phyloP scores from a whole-genome alignment of 53 echinoderm and acorn worm genomes.

The Arbacia lixula region DNA sequence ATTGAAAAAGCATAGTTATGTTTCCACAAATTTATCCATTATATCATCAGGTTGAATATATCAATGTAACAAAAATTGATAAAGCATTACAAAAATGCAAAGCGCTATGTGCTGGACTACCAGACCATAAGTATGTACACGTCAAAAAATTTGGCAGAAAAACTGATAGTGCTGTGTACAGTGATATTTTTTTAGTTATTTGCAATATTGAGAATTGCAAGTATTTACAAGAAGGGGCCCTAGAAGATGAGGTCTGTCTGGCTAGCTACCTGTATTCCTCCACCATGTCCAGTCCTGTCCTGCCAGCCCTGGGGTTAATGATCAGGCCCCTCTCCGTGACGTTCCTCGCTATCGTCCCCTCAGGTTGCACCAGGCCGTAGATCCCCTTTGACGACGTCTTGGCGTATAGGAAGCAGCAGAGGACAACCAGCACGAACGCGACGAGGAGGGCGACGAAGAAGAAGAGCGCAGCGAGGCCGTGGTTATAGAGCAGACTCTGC shows the following conservation, averaged over 20 bases:
- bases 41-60: too few relatives aligned
- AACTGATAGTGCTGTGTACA: too few relatives aligned
- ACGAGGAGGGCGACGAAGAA: conserved; percentile 81
- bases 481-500: conserved; percentile 63
- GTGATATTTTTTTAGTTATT: too few relatives aligned
- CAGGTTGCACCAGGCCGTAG: conserved; percentile 79
- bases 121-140: too few relatives aligned
- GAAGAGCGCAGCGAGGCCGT: conserved; percentile 72
- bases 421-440: conserved; percentile 67
- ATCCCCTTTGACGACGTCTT: conserved; percentile 66
- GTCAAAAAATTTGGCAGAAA: too few relatives aligned
- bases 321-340: conserved; percentile 27
- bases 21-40: too few relatives aligned
- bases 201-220: too few relatives aligned
- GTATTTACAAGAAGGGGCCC: too few relatives aligned
- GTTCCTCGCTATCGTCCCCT: conserved; percentile 46
- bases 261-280: conserved; percentile 41
- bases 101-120: too few relatives aligned
- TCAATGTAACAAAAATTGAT: too few relatives aligned
- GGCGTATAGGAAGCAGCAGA: conserved; percentile 58
- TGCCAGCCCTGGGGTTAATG: conserved; percentile 34
- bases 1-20: too few relatives aligned
- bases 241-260: not conserved
- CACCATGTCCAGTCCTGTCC: conserved; percentile 42
- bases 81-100: too few relatives aligned